These are phyloP conservation scores for Phymanthus crucifer DNA, from an alignment of 92 coral and sea anemone genomes.

Conservation along the genomic window DNA sequence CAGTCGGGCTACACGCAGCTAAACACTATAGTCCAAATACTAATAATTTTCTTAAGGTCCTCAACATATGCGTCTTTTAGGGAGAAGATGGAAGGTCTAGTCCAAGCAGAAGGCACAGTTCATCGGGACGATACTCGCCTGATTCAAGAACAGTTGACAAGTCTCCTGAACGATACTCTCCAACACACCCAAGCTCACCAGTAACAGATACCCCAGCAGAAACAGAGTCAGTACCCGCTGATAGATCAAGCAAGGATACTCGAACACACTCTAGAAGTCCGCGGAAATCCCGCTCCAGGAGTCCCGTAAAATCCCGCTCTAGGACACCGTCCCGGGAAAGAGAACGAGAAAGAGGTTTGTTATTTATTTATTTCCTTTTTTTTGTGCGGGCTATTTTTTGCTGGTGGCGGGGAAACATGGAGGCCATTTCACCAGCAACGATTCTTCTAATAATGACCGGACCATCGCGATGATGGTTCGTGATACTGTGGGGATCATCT, in stretches of 20 bases:
- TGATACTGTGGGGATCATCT: too few relatives aligned
- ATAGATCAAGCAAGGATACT: not conserved
- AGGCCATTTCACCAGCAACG: too few relatives aligned
- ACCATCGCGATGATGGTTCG: too few relatives aligned
- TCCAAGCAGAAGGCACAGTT: conserved; percentile 1
- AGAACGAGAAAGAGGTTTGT: conserved; percentile 4
- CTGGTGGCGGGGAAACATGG: too few relatives aligned
- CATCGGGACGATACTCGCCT: conserved; percentile 31
- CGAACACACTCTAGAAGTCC: conserved; percentile 17
- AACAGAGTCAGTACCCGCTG: not conserved
- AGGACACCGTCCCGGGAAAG: not conserved
- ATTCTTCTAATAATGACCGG: not conserved
- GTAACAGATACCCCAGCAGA: not conserved
- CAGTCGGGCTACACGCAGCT: not conserved
- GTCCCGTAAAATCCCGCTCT: not conserved
- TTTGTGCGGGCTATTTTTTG: too few relatives aligned
- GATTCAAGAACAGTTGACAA: conserved; percentile 16
- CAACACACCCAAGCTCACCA: conserved; percentile 1
- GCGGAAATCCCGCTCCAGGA: conserved; percentile 19
- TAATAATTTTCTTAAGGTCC: conserved; percentile 78
- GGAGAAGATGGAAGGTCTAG: conserved; percentile 24
- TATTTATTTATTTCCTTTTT: not conserved
- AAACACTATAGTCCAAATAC: conserved; percentile 42
- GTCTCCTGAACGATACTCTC: conserved; percentile 26
- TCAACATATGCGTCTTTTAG: conserved; percentile 56